These are phyloP conservation scores for Bovichtus variegatus DNA, from an alignment of 2,797 vertebrate genomes.

Conservation along the genomic window DNA sequence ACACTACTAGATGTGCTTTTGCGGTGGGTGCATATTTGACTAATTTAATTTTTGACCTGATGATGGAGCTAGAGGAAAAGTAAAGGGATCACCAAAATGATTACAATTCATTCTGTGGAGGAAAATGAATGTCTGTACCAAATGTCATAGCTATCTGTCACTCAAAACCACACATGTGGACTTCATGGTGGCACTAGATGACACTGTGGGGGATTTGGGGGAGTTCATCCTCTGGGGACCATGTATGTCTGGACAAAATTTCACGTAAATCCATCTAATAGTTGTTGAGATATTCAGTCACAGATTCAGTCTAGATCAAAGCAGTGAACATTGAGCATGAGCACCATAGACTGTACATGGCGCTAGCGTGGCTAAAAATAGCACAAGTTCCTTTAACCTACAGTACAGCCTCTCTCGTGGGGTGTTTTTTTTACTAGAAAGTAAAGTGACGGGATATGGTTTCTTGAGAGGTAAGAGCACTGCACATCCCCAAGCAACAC, in stretches of 20 bases:
- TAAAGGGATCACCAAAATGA: not conserved
- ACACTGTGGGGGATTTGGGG: not conserved
- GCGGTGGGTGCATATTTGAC: no score
- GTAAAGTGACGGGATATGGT: constrained; percentile 15
- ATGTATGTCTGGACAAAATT: not conserved
- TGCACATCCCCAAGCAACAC: not conserved
- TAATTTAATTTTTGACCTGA: no score
- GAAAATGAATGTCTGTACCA: not conserved
- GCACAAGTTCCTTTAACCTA: not conserved
- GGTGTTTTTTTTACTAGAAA: not conserved
- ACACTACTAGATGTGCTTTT: no score
- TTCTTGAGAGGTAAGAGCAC: not conserved
- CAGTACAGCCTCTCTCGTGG: not conserved
- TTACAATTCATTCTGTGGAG: not conserved
- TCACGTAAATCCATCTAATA: not conserved
- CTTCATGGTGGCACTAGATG: no score
- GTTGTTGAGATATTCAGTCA: not conserved
- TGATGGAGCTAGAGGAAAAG: not conserved
- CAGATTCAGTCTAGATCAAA: not conserved
- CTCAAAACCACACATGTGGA: not conserved
- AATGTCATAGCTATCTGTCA: not conserved
- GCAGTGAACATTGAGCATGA: no score
- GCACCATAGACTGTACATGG: no score
- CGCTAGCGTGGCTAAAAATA: not conserved
- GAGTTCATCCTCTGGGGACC: not conserved